These are phyloP conservation scores for Cerceris rybyensis DNA, from an alignment of 2,888 invertebrate genomes.

Conservation along the genomic window DNA sequence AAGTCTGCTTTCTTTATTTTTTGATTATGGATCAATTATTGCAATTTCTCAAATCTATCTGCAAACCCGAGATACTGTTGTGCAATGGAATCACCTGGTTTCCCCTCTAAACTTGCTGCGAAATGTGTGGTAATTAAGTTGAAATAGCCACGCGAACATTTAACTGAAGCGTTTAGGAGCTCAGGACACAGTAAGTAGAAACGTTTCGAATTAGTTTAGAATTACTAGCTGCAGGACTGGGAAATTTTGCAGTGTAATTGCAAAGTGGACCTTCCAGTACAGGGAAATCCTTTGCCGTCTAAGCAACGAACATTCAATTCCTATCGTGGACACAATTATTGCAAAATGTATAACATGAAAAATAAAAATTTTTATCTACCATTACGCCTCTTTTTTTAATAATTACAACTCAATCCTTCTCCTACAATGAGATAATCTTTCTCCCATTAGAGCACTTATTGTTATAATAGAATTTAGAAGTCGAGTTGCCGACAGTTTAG, in stretches of 20 bases:
- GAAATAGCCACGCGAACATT: constrained; percentile 1
- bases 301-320: background rate
- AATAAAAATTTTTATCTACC: no score
- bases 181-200: constrained; percentile 1
- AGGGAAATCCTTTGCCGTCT: background rate
- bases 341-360: background rate
- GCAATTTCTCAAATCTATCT: background rate
- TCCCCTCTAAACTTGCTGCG: background rate
- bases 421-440: no score
- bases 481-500: no score
- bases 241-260: constrained; percentile 4
- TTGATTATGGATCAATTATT: no score
- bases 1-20: no score
- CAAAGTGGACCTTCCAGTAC: background rate
- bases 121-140: constrained; percentile 1
- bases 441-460: no score
- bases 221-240: background rate
- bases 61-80: background rate
- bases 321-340: background rate
- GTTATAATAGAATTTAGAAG: no score
- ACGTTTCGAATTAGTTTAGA: background rate
- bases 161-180: constrained; percentile 1
- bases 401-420: no score
- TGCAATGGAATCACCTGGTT: background rate
- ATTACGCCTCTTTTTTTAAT: no score